A percentile compares a stretch with the other conserved stretches of the same genome.
These are phyloP conservation scores for Centropristis striata DNA, from an alignment of 2,113 vertebrate genomes.

Conservation along the genomic window DNA sequence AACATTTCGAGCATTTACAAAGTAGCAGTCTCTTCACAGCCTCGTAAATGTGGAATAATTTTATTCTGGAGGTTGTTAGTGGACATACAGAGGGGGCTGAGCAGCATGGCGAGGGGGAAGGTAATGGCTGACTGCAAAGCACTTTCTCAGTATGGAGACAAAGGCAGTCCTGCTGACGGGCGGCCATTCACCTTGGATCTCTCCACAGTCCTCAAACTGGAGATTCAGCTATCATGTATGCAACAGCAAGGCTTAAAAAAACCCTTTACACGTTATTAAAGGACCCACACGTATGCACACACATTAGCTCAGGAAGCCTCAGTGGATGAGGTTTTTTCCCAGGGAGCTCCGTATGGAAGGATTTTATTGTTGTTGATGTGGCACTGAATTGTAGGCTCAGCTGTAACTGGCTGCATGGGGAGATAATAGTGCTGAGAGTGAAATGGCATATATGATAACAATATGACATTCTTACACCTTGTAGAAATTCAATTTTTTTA, in stretches of 20 bases:
- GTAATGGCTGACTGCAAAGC: conserved; percentile 86
- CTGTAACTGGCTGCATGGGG: conserved; percentile 57
- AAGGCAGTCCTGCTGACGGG: conserved; percentile 81
- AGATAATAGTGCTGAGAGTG: conserved; percentile 54
- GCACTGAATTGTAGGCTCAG: conserved; percentile 47
- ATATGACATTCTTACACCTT: conserved; percentile 2
- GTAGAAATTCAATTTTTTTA: background rate
- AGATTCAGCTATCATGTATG: conserved; percentile 29
- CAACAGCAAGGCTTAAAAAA: background rate
- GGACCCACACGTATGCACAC: conserved; percentile 34
- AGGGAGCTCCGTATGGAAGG: conserved; percentile 42
- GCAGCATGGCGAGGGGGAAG: conserved; percentile 73
- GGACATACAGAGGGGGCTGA: conserved; percentile 23
- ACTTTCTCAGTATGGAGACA: conserved; percentile 82
- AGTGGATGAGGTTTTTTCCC: conserved; percentile 19
- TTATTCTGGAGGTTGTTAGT: conserved; percentile 30
- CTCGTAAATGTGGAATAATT: background rate
- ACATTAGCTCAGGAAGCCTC: conserved; percentile 32
- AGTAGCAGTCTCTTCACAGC: background rate
- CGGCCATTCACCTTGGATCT: conserved; percentile 81
- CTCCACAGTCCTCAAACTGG: conserved; percentile 29
- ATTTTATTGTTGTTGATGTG: conserved; percentile 71
- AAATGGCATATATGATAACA: conserved; percentile 29
- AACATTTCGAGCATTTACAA: conserved; percentile 14
- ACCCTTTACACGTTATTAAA: conserved; percentile 20